These are phyloP conservation scores for Scaptomyza pallida DNA, from an alignment of 1,140 invertebrate species.

Conservation along the genomic window DNA sequence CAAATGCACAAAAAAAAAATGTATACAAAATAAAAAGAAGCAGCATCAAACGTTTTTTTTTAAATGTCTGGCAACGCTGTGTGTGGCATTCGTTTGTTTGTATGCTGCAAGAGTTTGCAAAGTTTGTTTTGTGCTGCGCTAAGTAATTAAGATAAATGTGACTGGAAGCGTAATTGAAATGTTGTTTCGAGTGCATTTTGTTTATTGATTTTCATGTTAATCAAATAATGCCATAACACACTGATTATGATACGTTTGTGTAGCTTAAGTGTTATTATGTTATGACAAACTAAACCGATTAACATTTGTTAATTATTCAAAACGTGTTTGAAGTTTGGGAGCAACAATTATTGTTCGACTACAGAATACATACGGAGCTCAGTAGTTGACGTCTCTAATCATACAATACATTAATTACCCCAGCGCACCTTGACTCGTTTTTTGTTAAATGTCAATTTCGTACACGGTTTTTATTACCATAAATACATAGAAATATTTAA, in stretches of 20 bases:
- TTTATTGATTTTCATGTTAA: slow-evolving; percentile 7
- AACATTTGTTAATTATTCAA: not conserved
- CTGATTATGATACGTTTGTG: not conserved
- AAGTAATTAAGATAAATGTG: slow-evolving; percentile 49
- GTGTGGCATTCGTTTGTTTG: slow-evolving; percentile 26
- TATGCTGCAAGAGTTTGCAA: not conserved
- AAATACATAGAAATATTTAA: slow-evolving; percentile 14
- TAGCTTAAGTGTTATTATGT: not conserved
- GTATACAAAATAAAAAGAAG: slow-evolving; percentile 3
- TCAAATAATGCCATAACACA: not conserved
- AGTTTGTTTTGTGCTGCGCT: slow-evolving; percentile 29
- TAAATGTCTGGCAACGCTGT: slow-evolving; percentile 69
- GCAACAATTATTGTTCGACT: not conserved
- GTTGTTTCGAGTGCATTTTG: not conserved
- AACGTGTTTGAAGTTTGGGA: not conserved
- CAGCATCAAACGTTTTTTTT: slow-evolving; percentile 26
- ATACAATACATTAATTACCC: slow-evolving; percentile 12
- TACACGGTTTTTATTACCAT: not conserved
- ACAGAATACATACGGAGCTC: too few relatives aligned
- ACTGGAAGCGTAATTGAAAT: slow-evolving; percentile 15
- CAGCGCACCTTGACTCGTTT: slow-evolving; percentile 26
- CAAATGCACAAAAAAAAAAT: slow-evolving; percentile 24
- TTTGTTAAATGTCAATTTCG: slow-evolving; percentile 7
- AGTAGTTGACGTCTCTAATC: too few relatives aligned
- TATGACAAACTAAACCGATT: not conserved